Evolutionary conservation across 2,888 invertebrate genomes (phyloP).

Genomic region (Ischnura elegans): DNA sequence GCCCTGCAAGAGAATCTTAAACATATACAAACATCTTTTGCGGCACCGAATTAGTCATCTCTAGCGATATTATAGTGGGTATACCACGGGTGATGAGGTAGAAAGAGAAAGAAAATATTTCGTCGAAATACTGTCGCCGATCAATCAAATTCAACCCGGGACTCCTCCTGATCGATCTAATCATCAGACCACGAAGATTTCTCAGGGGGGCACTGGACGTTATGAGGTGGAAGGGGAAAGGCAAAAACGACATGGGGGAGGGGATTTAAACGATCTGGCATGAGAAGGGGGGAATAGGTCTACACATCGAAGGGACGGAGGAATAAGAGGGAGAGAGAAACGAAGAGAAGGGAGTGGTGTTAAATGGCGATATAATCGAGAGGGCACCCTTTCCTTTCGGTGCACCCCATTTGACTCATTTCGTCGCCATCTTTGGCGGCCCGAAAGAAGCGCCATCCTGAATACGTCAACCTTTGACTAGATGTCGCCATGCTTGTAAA

Average conservation of each 20-base stretch:
- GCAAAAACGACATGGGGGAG: neutral
- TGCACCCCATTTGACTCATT: neutral
- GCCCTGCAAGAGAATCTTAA: no score
- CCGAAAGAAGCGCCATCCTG: no score
- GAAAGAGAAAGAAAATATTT: neutral
- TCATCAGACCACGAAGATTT: conserved; percentile 31
- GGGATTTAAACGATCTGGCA: no score
- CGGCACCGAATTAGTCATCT: neutral
- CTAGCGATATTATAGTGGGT: neutral
- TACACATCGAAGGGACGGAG: neutral
- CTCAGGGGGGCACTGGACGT: neutral
- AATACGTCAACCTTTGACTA: neutral
- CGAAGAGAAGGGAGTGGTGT: neutral
- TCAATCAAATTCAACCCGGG: neutral
- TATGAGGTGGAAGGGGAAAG: neutral
- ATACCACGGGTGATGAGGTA: neutral
- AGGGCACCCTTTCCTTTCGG: neutral
- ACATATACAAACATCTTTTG: neutral
- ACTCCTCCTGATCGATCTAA: conserved; percentile 14
- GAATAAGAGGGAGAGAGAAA: neutral
- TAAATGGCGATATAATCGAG: neutral
- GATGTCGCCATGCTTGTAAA: no score
- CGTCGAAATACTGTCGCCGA: neutral
- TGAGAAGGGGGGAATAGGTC: neutral
- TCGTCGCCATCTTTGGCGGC: no score